Percentiles rank a stretch among this genome's conserved stretches.
Conservation (phyloP, 1,140 invertebrate species). For the Sinella curviseta region DNA sequence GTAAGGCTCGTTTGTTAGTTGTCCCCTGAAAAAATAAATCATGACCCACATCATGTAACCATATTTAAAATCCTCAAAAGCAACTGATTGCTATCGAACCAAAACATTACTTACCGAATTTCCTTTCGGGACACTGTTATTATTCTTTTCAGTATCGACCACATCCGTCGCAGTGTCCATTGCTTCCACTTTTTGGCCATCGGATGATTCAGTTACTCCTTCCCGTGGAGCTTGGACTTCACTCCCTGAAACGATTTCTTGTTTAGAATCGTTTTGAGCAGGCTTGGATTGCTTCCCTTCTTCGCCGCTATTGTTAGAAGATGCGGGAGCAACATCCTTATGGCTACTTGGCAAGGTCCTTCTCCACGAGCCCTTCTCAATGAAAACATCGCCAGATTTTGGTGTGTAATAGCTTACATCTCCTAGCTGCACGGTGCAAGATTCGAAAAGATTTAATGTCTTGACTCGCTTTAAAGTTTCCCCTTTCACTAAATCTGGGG, state of each 20-base stretch:
- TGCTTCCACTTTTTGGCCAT: neutral
- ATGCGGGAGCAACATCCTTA: neutral
- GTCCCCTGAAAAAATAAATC: slow-evolving; percentile 4
- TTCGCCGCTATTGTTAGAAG: neutral
- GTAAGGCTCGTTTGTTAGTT: slow-evolving; percentile 54
- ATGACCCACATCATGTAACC: slow-evolving; percentile 12
- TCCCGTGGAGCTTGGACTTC: no score
- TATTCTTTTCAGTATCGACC: slow-evolving; percentile 31
- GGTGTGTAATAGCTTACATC: slow-evolving; percentile 73
- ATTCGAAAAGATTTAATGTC: slow-evolving; percentile 79
- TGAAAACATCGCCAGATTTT: slow-evolving; percentile 61
- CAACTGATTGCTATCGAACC: neutral
- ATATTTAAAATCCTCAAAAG: neutral
- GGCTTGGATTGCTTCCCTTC: neutral
- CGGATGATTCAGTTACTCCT: neutral
- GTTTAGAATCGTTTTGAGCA: neutral
- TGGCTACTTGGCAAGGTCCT: slow-evolving; percentile 50
- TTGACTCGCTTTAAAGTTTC: slow-evolving; percentile 75
- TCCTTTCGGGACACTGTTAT: slow-evolving; percentile 28
- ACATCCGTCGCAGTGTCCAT: neutral
- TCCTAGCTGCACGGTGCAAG: slow-evolving; percentile 84
- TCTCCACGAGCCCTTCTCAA: slow-evolving; percentile 63
- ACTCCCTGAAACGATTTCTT: no score
- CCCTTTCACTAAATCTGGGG: slow-evolving; percentile 69
- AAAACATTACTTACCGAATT: neutral